Conservation (phyloP, 2,888 invertebrate genomes). For the Onchidella celtica region DNA sequence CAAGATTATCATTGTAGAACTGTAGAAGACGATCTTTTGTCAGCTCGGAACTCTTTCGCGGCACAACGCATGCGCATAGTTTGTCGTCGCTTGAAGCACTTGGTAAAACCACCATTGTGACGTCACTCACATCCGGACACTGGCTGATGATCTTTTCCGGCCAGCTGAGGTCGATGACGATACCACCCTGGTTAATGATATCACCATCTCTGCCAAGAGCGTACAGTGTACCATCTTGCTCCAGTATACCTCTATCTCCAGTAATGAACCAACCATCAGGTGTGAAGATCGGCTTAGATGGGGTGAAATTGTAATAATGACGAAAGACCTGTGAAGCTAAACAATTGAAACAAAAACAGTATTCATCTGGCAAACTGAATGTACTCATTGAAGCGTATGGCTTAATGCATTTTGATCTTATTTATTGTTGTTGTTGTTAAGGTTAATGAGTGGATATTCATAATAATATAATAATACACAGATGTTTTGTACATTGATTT, state of each 20-base stretch:
- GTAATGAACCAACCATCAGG: neutral
- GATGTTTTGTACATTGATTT: no score
- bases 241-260: neutral
- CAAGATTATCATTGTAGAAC: no score
- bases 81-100: neutral
- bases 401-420: no score
- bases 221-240: neutral
- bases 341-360: no score
- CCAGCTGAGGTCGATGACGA: neutral
- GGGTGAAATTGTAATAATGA: neutral
- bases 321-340: no score
- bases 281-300: no score
- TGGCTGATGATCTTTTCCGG: neutral
- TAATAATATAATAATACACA: no score
- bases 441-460: no score
- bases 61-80: constrained; percentile 35
- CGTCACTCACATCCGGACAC: constrained; percentile 31
- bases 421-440: no score
- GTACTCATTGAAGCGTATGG: no score
- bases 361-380: no score
- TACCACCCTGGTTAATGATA: neutral
- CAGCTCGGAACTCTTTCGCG: neutral
- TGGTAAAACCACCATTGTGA: constrained; percentile 30
- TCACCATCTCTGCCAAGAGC: neutral
- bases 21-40: neutral